Base-by-base conservation (phyloP, 2,113 vertebrate genomes). In the Holacanthus passer region DNA sequence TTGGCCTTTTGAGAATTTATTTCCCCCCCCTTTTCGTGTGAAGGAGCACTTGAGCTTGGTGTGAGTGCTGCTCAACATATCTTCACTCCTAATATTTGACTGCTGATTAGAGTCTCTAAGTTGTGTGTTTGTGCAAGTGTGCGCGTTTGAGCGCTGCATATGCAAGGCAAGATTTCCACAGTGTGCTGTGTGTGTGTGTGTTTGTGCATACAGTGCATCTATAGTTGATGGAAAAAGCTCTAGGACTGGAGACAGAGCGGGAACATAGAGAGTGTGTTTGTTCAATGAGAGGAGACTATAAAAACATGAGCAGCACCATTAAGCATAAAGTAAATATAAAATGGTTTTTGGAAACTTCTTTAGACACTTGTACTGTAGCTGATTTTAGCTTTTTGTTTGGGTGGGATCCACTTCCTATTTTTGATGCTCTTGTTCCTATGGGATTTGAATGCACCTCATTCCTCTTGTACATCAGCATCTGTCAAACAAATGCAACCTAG, bases 41-140 rank as follows among this genome's bases (percentile, higher is more conserved):
- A 85, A 67, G 83, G 76, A 66, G 62, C 41, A 63, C 79, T 82
- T 73, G 14, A 87, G 75, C 53, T 39, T 24, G 29, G 13, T 31
- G 8, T 4, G 11, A 85, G 62, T 43, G 71, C 71, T 71, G 5
- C 79, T 82, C 53, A 35, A 66, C 56, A 67, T 24, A 37, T 85
- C 67, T 70, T 81, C 37, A 63, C 27, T 62, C 24, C 10, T 52
- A 47, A 53, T 78, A 55, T 87, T 74, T 81, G 67, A 72, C 75
- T 47, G 53, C 29, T 71, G 73, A 71, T 78, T 69, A 81, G n/a
- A 35, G 31, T 79, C 58, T 67, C 16, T 20, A 69, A 67, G 65
- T 80, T 41, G 56, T 78, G 47, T 78, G 68, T 77, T 81, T 70
- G 17, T 32, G 19, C 39, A 73, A 70, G 56, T 59, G 32, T 53